Evolutionary conservation across 2,888 invertebrate genomes (phyloP).

Genomic region (Anthophora plumipes): DNA sequence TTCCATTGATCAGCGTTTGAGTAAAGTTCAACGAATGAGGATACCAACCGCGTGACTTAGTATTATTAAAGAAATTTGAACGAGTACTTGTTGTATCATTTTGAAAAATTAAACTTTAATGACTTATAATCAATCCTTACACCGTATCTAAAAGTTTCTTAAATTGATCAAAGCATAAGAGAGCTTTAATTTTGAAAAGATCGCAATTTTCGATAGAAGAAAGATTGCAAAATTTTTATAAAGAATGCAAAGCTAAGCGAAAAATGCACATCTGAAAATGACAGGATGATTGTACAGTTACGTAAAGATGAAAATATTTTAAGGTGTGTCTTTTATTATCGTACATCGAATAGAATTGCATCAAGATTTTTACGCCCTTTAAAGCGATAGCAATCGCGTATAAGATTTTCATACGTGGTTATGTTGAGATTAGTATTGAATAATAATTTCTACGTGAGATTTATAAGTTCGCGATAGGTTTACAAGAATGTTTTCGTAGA

Average conservation of each 20-base stretch:
- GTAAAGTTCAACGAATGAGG: constrained; percentile 11
- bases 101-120: too few relatives aligned
- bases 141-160: too few relatives aligned
- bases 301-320: background rate
- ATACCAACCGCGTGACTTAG: too few relatives aligned
- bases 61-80: too few relatives aligned
- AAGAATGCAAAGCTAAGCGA: too few relatives aligned
- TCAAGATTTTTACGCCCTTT: background rate
- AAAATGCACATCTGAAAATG: too few relatives aligned
- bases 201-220: too few relatives aligned
- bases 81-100: too few relatives aligned
- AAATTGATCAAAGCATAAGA: background rate
- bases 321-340: background rate
- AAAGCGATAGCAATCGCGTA: background rate
- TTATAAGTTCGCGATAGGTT: background rate
- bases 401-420: background rate
- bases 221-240: background rate
- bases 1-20: too few relatives aligned
- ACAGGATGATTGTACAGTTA: background rate
- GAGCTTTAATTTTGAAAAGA: background rate
- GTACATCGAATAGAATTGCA: background rate
- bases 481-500: background rate
- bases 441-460: background rate
- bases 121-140: too few relatives aligned
- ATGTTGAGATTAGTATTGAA: background rate